A percentile compares a stretch with the other conserved stretches of the same genome.
Evolutionary conservation across 1,140 invertebrate species (phyloP).

Genomic region (Papilio xuthus): DNA sequence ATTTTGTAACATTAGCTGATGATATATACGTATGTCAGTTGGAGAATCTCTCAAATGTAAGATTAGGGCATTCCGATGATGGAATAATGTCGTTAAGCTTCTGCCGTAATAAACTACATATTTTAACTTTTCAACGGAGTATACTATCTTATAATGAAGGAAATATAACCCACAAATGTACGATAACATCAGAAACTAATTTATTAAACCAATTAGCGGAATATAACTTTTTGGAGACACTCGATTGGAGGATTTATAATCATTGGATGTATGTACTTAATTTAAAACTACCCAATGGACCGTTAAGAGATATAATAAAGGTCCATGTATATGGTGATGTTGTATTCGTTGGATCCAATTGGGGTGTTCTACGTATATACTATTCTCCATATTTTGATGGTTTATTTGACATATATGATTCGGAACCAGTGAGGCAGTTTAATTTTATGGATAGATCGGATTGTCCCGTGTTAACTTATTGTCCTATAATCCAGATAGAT

Average conservation of each 20-base stretch:
- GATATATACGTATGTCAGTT: constrained; percentile 54
- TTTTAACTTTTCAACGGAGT: constrained; percentile 55
- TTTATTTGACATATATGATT: constrained; percentile 62
- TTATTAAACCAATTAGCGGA: constrained; percentile 48
- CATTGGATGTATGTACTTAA: constrained; percentile 63
- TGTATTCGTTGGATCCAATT: constrained; percentile 63
- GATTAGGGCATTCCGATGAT: constrained; percentile 43
- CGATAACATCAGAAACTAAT: constrained; percentile 41
- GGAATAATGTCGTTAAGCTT: constrained; percentile 53
- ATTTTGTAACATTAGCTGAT: constrained; percentile 55
- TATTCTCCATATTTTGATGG: constrained; percentile 56
- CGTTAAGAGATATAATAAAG: constrained; percentile 56
- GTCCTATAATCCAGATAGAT: constrained; percentile 65
- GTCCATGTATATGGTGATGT: constrained; percentile 59
- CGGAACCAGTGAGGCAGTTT: constrained; percentile 60
- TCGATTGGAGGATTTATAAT: constrained; percentile 58
- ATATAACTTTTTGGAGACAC: constrained; percentile 53
- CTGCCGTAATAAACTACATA: constrained; percentile 45
- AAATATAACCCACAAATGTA: constrained; percentile 41
- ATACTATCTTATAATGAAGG: constrained; percentile 49
- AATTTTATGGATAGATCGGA: constrained; percentile 64
- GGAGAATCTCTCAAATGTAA: constrained; percentile 27
- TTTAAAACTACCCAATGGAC: constrained; percentile 51
- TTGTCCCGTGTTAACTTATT: constrained; percentile 57
- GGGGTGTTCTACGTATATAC: constrained; percentile 67